Base-by-base conservation (phyloP, 2,797 vertebrate genomes). In the Nannoperca australis region DNA sequence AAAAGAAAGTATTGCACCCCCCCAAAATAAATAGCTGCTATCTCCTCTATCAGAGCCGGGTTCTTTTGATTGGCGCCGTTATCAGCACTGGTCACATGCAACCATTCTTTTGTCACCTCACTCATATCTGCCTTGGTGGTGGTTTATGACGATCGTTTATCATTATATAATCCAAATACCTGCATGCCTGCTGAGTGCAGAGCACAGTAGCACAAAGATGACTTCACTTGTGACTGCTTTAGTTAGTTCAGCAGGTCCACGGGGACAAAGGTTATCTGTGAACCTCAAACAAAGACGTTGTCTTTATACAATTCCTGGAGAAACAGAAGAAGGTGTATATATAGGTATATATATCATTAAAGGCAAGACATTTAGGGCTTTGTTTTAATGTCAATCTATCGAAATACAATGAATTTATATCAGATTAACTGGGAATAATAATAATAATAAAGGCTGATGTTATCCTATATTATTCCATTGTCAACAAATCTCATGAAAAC, bases 121-220 rank as follows among this genome's bases (percentile, higher is more conserved):
- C 14, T 91, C 87, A 88, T 82, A 86, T 83, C 90, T 76, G 64
- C 74, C 63, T 86, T n/a, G 79, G 72, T 78, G 88, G 86, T 87
- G 84, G 79, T 89, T 89, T 77, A 51, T 68, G 80, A 73, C 22
- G 2, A 78, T 90, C 30, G 47, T 45, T 79, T 82, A 84, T 89
- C 71, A 79, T n/a, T 15, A 38, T 51, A 13, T 6, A 47, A 85
- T 82, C 85, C 73, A 90, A 82, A 89, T 74, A 91, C 90, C 93
- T 83, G 87, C 89, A 94, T 87, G 75, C 90, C 83, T 74, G 70
- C 51, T 1, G 1, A 81, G 70, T 14, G 56, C 40, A 68, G 79
- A 53, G 85, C 0, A 82, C 36, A 65, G 80, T 67, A 70, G 73
- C 86, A 84, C 71, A 77, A 63, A 67, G 76, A 79, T 22, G 55